phyloP scores from a whole-genome alignment of 2,113 vertebrate species.

The Saguinus midas region DNA sequence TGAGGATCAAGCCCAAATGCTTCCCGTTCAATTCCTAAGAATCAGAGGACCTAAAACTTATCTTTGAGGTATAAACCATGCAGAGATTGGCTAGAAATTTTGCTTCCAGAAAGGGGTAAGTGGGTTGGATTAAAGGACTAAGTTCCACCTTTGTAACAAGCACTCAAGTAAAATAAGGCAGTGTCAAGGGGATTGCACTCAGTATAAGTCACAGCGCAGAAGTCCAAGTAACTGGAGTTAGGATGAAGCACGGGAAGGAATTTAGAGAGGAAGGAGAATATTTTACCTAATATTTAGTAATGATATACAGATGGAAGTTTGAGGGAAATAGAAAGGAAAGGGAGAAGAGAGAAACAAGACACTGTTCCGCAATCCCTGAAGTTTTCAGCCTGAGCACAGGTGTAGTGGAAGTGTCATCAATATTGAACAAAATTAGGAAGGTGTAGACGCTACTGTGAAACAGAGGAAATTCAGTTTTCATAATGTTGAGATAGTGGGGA shows the following conservation, averaged over 20 bases:
- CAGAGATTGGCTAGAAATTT: neutral
- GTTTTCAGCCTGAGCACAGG: neutral
- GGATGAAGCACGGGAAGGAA: neutral
- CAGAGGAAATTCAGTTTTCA: neutral
- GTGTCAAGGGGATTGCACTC: neutral
- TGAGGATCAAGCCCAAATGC: neutral
- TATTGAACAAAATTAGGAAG: neutral
- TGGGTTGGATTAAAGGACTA: constrained; percentile 5
- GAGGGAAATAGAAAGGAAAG: neutral
- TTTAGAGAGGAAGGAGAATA: neutral
- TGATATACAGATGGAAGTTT: neutral
- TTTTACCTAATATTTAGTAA: neutral
- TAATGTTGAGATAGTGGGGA: neutral
- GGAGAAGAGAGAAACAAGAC: neutral
- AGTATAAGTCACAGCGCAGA: neutral
- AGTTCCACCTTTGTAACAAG: neutral
- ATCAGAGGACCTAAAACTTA: neutral
- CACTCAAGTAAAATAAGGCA: neutral
- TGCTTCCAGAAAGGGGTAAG: neutral
- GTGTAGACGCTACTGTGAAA: neutral
- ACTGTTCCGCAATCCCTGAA: neutral
- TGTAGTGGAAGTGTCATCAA: neutral
- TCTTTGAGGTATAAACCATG: neutral
- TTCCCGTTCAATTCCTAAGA: neutral
- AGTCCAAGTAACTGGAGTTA: neutral